Evolutionary conservation across 2,888 invertebrate species (phyloP).

Genomic region (Yponomeuta sedellus): DNA sequence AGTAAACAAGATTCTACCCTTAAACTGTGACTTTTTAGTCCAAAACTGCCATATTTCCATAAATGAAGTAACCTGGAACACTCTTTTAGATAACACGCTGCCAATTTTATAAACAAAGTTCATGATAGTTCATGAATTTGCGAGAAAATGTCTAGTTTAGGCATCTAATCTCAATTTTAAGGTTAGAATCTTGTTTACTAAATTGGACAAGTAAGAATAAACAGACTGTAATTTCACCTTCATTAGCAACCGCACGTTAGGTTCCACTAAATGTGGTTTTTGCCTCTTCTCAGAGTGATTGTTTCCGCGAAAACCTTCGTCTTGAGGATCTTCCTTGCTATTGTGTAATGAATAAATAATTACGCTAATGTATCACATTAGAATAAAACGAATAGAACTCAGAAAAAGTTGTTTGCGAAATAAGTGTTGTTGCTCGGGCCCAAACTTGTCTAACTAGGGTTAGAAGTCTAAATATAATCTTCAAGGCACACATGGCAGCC

Average conservation of each 20-base stretch:
- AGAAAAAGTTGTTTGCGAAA: background rate
- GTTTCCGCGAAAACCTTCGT: background rate
- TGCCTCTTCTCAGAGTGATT: background rate
- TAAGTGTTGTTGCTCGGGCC: background rate
- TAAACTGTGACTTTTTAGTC: too few species aligned
- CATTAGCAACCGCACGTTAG: background rate
- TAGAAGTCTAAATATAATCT: background rate
- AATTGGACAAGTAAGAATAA: too few species aligned
- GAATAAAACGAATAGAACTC: background rate
- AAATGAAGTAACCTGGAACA: too few species aligned
- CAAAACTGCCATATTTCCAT: too few species aligned
- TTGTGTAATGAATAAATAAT: background rate
- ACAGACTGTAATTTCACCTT: too few species aligned
- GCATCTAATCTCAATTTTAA: too few species aligned
- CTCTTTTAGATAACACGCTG: too few species aligned
- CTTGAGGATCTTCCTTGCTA: background rate
- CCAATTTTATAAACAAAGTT: too few species aligned
- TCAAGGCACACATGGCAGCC: conserved; percentile 14
- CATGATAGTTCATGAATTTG: too few species aligned
- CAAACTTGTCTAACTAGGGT: background rate
- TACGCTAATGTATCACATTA: background rate
- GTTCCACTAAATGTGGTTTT: background rate
- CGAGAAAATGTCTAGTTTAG: too few species aligned
- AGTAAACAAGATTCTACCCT: too few species aligned
- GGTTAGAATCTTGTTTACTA: too few species aligned